Evolutionary conservation across 2,113 vertebrate genomes (phyloP).

Genomic region (Pomatorhinus ruficollis): DNA sequence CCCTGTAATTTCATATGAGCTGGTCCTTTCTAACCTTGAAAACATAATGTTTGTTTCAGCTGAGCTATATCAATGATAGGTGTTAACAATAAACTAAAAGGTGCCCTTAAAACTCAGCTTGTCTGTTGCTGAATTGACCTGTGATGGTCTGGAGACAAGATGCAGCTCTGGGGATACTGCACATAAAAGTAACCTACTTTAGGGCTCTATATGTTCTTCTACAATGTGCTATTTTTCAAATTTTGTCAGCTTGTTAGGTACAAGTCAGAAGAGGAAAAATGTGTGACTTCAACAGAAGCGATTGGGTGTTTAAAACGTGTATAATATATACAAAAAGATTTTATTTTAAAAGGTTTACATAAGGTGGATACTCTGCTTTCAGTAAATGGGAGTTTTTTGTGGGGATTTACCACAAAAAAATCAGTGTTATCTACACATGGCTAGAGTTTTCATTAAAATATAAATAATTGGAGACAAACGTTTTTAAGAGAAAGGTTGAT

Average conservation of each 20-base stretch:
- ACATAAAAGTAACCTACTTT: neutral
- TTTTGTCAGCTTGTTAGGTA: neutral
- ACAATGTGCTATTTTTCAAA: neutral
- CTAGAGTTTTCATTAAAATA: neutral
- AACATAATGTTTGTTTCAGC: neutral
- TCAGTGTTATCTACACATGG: neutral
- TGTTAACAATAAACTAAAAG: neutral
- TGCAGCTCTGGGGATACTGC: neutral
- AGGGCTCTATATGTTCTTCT: neutral
- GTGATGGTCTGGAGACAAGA: neutral
- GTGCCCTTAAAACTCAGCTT: neutral
- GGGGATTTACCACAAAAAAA: neutral
- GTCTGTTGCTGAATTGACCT: neutral
- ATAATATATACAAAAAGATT: neutral
- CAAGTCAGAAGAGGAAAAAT: neutral
- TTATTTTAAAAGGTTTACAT: neutral
- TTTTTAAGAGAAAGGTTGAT: neutral
- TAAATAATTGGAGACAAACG: accelerated
- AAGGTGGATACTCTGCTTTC: neutral
- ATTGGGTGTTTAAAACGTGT: neutral
- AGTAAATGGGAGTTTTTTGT: neutral
- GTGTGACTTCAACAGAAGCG: neutral
- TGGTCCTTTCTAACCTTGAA: neutral
- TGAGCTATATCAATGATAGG: neutral
- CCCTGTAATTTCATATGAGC: neutral